phyloP scores from a whole-genome alignment of 2,797 vertebrate genomes.

The Myotis planiceps region DNA sequence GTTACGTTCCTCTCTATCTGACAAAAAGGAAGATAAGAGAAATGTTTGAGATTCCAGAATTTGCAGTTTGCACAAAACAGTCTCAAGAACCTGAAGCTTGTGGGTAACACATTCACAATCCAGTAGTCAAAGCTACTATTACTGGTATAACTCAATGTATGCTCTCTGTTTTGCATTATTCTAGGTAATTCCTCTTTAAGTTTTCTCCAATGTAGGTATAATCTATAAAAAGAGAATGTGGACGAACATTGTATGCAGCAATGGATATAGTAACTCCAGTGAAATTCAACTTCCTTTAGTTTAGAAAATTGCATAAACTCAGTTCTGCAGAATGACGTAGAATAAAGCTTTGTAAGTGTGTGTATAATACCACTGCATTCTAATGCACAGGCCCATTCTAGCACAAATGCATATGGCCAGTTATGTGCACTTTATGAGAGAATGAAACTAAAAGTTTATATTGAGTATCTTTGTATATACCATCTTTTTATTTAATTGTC shows the following conservation, averaged over 20 bases:
- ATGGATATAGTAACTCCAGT: neutral
- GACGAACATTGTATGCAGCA: neutral
- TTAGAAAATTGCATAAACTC: neutral
- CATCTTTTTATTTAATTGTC: neutral
- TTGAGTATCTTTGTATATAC: neutral
- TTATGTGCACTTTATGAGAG: neutral
- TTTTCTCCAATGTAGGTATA: neutral
- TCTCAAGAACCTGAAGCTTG: neutral
- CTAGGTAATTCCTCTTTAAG: neutral
- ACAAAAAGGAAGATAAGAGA: slow-evolving; percentile 64
- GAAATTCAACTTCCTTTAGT: neutral
- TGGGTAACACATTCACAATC: neutral
- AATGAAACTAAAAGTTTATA: slow-evolving; percentile 10
- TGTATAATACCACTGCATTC: neutral
- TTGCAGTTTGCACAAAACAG: neutral
- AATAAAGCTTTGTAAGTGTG: neutral
- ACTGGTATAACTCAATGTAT: neutral
- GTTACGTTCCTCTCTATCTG: neutral
- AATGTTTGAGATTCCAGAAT: slow-evolving; percentile 6
- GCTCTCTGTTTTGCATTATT: neutral
- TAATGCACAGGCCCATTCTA: neutral
- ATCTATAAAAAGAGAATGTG: neutral
- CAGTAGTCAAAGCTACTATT: neutral
- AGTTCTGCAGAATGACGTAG: neutral
- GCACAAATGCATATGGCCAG: neutral